These are phyloP conservation scores for Lasioglossum figueresi DNA, from an alignment of 2,888 invertebrate genomes.

Conservation along the genomic window DNA sequence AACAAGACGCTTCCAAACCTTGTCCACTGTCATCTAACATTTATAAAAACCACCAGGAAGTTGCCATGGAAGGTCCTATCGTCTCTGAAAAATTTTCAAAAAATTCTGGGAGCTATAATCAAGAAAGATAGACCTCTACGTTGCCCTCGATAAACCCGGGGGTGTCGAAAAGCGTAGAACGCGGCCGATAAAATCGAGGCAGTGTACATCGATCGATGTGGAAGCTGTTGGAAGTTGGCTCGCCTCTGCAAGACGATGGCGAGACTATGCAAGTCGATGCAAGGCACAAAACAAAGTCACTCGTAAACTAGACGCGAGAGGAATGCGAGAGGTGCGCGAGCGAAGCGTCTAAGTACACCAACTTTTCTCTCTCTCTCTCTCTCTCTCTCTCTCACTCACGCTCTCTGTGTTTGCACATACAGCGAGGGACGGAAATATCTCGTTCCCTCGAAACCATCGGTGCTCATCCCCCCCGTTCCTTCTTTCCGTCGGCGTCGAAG, in stretches of 20 bases:
- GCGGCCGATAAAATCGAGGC: conserved; percentile 1
- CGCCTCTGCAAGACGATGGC: neutral
- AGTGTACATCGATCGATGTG: neutral
- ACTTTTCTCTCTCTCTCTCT: neutral
- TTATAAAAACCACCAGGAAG: too few species aligned
- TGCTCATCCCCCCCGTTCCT: neutral
- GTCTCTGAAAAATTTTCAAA: neutral
- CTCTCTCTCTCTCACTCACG: too few species aligned
- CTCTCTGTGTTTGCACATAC: neutral
- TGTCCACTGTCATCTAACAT: too few species aligned
- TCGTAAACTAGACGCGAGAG: neutral
- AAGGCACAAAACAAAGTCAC: neutral
- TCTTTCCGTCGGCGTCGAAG: conserved; percentile 7
- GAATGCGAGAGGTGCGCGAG: conserved; percentile 10
- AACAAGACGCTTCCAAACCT: too few species aligned
- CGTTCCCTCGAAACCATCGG: neutral
- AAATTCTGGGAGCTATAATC: neutral
- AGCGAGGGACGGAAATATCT: conserved; percentile 5
- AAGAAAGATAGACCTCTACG: neutral
- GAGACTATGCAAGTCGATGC: neutral
- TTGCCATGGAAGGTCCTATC: too few species aligned
- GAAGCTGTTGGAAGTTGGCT: neutral
- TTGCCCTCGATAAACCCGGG: neutral
- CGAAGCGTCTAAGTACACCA: conserved; percentile 1
- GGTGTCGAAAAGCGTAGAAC: neutral